Evolutionary conservation across 2,113 vertebrate species (phyloP), one percentile per base, ranked within the genome.

Genomic region (Taurulus bubalis): DNA sequence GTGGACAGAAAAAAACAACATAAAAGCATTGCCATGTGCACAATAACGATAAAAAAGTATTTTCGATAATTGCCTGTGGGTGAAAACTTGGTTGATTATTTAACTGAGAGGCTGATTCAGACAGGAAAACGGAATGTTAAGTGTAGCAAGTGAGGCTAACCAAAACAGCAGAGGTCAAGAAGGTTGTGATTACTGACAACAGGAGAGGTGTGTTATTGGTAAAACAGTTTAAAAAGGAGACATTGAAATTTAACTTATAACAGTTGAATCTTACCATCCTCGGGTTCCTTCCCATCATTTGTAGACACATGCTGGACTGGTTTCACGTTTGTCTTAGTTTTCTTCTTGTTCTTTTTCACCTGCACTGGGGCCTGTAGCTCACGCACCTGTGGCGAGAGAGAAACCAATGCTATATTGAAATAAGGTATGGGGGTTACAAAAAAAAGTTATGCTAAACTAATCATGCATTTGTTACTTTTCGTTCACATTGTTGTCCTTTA

Each of bases 331-430:
- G 94, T 93, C 77, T 98, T 98, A 82, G 95, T 85, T 94, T 98
- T 99, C 95, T 98, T 98, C 92, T 98, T 97, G 92, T 90, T 97
- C 91, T 98, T 99, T 94, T 98, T 99, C 90, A 94, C 90, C 95
- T 97, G 93, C 12, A 75, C 77, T 0, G 88, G 76, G 4, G 62
- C 63, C 72, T 85, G 81, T 1, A 77, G 79, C 55, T 69, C 83
- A 1, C 2, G 34, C 4, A 74, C 82, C 87, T 91, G 76, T 69
- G 18, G 10, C 59, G 3, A 79, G 34, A 64, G 16, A 84, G 0
- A 75, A 47, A 34, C 15, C 28, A 34, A 47, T 36, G n/a, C 40
- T 12, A 36, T 0, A 20, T 1, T 28, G 1, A 65, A 38, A 3
- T 47, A 1, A 16, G 15, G 40, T 42, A 42, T 16, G 34, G 4